Conservation (phyloP, 1,140 invertebrate species). For the Helicoverpa zea region DNA sequence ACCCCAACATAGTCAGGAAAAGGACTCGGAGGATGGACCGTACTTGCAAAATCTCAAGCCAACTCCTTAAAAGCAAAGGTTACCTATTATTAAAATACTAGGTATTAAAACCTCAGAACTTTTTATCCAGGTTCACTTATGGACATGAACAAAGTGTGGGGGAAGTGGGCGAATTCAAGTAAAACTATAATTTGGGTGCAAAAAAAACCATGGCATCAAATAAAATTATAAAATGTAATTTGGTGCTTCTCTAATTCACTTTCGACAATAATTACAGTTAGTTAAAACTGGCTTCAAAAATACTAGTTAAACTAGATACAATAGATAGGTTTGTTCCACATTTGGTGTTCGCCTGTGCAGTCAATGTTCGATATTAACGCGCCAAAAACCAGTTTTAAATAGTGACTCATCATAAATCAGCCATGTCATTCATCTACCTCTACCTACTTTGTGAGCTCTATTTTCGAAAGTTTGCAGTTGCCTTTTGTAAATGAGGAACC, state of each 20-base stretch:
- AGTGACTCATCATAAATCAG: slow-evolving; percentile 61
- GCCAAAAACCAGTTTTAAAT: slow-evolving; percentile 70
- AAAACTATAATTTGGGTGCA: too few species aligned
- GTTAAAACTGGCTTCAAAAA: slow-evolving; percentile 3
- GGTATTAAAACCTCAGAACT: background rate
- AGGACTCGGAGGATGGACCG: too few species aligned
- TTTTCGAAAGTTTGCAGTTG: slow-evolving; percentile 20
- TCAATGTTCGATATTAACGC: slow-evolving; percentile 59
- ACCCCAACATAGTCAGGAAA: too few species aligned
- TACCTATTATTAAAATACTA: too few species aligned
- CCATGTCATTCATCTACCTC: slow-evolving; percentile 43
- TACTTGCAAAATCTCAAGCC: too few species aligned
- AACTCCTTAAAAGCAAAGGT: too few species aligned
- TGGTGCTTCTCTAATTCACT: background rate
- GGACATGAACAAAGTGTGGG: too few species aligned
- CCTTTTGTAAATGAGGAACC: background rate
- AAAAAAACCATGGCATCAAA: too few species aligned
- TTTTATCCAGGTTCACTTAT: too few species aligned
- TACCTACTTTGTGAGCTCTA: slow-evolving; percentile 30
- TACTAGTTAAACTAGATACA: slow-evolving; percentile 16
- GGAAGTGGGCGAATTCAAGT: too few species aligned
- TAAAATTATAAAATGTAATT: too few species aligned
- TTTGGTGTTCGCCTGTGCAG: slow-evolving; percentile 61
- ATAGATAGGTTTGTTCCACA: slow-evolving; percentile 65
- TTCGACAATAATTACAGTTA: slow-evolving; percentile 28